These are phyloP conservation scores for Galaxea fascicularis DNA, from an alignment of 92 coral and sea anemone species.

Conservation along the genomic window DNA sequence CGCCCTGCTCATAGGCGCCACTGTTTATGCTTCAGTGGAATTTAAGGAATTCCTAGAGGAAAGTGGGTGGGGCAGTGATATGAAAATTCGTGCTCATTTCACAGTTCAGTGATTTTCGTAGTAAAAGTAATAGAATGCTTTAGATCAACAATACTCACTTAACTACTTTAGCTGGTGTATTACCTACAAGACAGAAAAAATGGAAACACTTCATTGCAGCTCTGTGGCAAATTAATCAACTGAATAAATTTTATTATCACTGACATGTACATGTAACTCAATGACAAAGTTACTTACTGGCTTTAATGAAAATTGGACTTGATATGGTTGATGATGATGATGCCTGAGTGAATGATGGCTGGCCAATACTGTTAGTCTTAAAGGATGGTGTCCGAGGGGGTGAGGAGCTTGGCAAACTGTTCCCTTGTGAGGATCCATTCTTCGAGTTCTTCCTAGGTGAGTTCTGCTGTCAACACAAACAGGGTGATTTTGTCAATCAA, in stretches of 20 bases:
- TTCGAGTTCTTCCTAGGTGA: constrained; percentile 97
- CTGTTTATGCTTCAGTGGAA: not conserved
- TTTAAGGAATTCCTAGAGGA: not conserved
- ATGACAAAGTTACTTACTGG: constrained; percentile 14
- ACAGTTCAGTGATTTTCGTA: too few relatives aligned
- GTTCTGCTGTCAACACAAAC: constrained; percentile 50
- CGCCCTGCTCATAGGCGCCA: constrained; percentile 20
- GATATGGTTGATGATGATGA: constrained; percentile 49
- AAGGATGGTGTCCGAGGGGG: constrained; percentile 69
- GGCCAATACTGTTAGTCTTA: constrained; percentile 52
- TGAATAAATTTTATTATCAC: too few relatives aligned
- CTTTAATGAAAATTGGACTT: constrained; percentile 44
- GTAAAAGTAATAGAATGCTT: not conserved
- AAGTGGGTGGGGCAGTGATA: too few relatives aligned
- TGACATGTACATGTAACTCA: too few relatives aligned
- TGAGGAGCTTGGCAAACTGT: constrained; percentile 69
- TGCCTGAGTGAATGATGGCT: constrained; percentile 47
- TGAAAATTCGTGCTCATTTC: too few relatives aligned
- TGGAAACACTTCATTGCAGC: not conserved
- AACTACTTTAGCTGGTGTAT: constrained; percentile 75
- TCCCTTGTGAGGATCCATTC: constrained; percentile 64
- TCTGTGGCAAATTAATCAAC: not conserved
- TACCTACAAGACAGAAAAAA: constrained; percentile 58
- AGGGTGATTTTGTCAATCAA: not conserved
- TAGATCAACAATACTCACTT: constrained; percentile 68